A percentile compares a stretch with the other conserved stretches of the same genome.
Conservation (phyloP, 2,113 vertebrate species). For the Sitta europaea region DNA sequence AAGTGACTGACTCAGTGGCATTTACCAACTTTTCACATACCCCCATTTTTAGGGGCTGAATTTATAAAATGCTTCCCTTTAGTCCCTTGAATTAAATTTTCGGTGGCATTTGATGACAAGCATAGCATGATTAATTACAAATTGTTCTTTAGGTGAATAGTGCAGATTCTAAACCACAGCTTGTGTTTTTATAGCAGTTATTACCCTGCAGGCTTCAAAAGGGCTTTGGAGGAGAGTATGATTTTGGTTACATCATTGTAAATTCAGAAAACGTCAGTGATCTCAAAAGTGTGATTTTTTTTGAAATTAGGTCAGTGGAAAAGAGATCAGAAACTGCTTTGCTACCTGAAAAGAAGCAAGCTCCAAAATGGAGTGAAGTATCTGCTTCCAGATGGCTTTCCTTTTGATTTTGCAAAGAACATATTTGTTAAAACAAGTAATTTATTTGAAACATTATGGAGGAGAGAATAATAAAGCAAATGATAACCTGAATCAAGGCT, state of each 20-base stretch:
- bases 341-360: constrained; percentile 32
- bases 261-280: constrained; percentile 56
- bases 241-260: constrained; percentile 50
- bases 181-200: constrained; percentile 60
- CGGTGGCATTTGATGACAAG: not conserved
- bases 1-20: not conserved
- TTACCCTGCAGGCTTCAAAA: constrained; percentile 19
- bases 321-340: constrained; percentile 36
- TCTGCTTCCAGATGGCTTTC: not conserved
- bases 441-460: not conserved
- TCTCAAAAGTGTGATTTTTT: constrained; percentile 54
- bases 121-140: constrained; percentile 28
- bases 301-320: constrained; percentile 54
- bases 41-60: not conserved
- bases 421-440: not conserved
- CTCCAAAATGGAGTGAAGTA: not conserved
- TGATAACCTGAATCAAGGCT: not conserved
- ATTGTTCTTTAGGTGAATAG: constrained; percentile 56
- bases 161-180: constrained; percentile 32
- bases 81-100: constrained; percentile 1
- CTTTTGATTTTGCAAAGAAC: not conserved
- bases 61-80: not conserved
- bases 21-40: not conserved
- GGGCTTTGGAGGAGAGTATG: constrained; percentile 24
- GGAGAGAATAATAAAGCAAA: not conserved